phyloP scores from a whole-genome alignment of 2,113 vertebrate species.

The Lasiurus borealis region DNA sequence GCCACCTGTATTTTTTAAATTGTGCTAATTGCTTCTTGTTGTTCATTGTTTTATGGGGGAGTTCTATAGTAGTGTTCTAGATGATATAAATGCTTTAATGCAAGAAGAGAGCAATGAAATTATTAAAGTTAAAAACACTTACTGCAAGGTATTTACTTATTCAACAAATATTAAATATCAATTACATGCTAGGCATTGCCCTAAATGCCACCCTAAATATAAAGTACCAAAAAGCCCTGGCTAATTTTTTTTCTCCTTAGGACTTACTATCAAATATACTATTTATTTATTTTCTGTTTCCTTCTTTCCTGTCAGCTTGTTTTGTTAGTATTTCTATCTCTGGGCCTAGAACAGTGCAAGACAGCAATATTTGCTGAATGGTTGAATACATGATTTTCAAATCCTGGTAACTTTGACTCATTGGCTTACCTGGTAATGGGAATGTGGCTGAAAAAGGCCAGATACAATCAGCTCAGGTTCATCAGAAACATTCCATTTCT shows the following conservation, averaged over 20 bases:
- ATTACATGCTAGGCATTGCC: not conserved
- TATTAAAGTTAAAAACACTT: not conserved
- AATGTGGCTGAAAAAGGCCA: not conserved
- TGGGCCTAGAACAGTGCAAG: not conserved
- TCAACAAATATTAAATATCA: not conserved
- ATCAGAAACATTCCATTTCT: slow-evolving; percentile 37
- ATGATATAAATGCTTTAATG: not conserved
- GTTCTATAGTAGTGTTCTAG: not conserved
- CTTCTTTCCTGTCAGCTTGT: slow-evolving; percentile 6
- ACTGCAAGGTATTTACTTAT: not conserved
- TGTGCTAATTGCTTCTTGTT: not conserved
- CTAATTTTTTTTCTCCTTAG: slow-evolving; percentile 14
- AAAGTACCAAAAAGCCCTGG: not conserved
- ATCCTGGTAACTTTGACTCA: slow-evolving; percentile 42
- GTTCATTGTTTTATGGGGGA: not conserved
- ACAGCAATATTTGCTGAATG: not conserved
- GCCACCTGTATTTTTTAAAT: not conserved
- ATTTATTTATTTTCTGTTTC: slow-evolving; percentile 34
- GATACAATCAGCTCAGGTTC: not conserved
- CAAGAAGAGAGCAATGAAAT: not conserved
- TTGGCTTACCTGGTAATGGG: not conserved
- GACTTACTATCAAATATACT: not conserved
- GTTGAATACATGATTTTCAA: not conserved
- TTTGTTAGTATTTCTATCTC: slow-evolving; percentile 25
- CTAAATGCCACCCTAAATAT: not conserved